A percentile compares a stretch with the other conserved stretches of the same genome.
These are phyloP conservation scores for Isaurus tuberculatus DNA, from an alignment of 92 coral and sea anemone genomes.

Conservation along the genomic window DNA sequence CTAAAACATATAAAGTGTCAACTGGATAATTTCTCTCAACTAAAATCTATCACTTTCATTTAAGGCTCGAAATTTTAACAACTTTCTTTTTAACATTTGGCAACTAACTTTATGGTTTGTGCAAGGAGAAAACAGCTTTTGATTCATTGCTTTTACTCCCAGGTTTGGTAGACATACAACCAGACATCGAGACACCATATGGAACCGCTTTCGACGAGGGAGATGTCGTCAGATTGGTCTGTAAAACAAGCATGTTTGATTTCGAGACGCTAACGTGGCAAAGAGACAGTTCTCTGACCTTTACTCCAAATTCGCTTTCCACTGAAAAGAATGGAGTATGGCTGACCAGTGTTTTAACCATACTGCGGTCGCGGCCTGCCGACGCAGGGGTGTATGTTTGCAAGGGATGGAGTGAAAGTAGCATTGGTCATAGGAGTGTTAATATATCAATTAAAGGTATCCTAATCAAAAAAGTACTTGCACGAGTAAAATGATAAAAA, in stretches of 20 bases:
- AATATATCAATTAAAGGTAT: conserved; percentile 64
- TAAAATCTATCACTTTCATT: too few relatives aligned
- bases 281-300: neutral
- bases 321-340: conserved; percentile 20
- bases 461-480: neutral
- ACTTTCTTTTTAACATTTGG: too few relatives aligned
- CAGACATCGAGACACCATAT: conserved; percentile 22
- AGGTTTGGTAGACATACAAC: conserved; percentile 16
- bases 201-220: conserved; percentile 38
- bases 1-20: too few relatives aligned
- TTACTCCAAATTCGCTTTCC: neutral
- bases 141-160: neutral
- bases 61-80: too few relatives aligned
- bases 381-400: conserved; percentile 78
- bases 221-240: conserved; percentile 11
- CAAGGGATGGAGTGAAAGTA: conserved; percentile 71
- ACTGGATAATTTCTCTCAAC: too few relatives aligned
- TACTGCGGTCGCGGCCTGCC: conserved; percentile 26
- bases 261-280: conserved; percentile 44
- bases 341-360: conserved; percentile 39
- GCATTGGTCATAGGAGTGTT: conserved; percentile 47
- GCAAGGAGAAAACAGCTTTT: neutral
- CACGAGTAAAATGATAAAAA: neutral
- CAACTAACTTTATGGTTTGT: too few relatives aligned
- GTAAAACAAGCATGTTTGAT: conserved; percentile 44